These are phyloP conservation scores for Melanotaenia pygmaea DNA, from an alignment of 2,797 vertebrate genomes.

Conservation along the genomic window DNA sequence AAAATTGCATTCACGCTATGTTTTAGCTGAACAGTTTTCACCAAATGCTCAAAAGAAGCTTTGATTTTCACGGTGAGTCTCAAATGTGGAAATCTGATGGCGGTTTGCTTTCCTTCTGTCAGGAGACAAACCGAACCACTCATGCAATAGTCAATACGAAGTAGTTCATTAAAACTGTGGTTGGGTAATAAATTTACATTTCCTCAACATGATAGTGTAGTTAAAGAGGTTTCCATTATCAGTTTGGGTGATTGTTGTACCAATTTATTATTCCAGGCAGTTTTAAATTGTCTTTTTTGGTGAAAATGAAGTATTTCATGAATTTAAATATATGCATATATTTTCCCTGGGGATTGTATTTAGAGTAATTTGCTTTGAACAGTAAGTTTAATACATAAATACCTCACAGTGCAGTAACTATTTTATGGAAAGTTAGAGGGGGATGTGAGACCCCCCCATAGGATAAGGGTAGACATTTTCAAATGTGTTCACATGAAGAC, in stretches of 20 bases:
- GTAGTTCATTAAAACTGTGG: constrained; percentile 10
- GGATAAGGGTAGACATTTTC: too few relatives aligned
- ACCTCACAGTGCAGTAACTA: too few relatives aligned
- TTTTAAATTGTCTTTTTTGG: background rate
- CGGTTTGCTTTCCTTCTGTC: constrained; percentile 31
- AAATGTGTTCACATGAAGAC: too few relatives aligned
- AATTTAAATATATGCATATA: too few relatives aligned
- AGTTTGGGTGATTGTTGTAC: background rate
- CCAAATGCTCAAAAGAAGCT: constrained; percentile 15
- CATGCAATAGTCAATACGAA: background rate
- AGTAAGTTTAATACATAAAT: too few relatives aligned
- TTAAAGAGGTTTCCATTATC: background rate
- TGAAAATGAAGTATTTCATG: too few relatives aligned
- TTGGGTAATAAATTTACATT: constrained; percentile 15
- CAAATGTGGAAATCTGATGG: background rate
- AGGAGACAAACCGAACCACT: constrained; percentile 2
- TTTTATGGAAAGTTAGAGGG: too few relatives aligned
- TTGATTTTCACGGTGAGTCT: background rate
- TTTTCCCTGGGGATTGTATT: too few relatives aligned
- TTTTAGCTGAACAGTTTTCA: constrained; percentile 9
- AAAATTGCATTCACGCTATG: constrained; percentile 6
- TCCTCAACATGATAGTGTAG: background rate
- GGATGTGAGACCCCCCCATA: too few relatives aligned
- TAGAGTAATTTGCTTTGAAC: too few relatives aligned
- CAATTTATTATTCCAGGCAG: constrained; percentile 1